These are phyloP conservation scores for Drosophila sproati DNA, from an alignment of 1,140 invertebrate genomes.

Conservation along the genomic window DNA sequence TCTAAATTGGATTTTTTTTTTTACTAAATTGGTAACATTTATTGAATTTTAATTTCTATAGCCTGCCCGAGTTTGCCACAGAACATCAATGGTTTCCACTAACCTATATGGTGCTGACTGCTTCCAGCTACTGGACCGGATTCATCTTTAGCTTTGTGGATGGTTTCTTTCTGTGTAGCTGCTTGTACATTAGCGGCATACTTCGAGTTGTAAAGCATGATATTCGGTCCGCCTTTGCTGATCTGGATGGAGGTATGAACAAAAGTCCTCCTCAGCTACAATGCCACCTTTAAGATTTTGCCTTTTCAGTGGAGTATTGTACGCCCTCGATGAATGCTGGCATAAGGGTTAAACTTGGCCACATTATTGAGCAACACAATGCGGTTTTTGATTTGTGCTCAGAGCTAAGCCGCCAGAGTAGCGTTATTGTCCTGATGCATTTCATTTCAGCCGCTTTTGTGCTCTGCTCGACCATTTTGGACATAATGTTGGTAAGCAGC, in stretches of 20 bases:
- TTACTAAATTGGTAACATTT: too few relatives aligned
- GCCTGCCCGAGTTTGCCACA: constrained; percentile 58
- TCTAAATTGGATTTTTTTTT: neutral
- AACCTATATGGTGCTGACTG: constrained; percentile 65
- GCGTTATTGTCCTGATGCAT: constrained; percentile 82
- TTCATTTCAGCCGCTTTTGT: constrained; percentile 80
- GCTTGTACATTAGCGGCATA: constrained; percentile 70
- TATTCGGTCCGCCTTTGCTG: constrained; percentile 63
- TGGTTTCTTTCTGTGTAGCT: constrained; percentile 77
- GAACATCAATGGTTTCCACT: constrained; percentile 53
- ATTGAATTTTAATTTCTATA: constrained; percentile 3
- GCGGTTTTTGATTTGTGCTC: constrained; percentile 80
- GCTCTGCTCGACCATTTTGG: constrained; percentile 77
- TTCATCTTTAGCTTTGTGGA: constrained; percentile 74
- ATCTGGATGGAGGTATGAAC: constrained; percentile 60
- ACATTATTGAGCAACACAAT: constrained; percentile 73
- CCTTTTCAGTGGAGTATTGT: constrained; percentile 38
- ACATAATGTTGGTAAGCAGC: constrained; percentile 77
- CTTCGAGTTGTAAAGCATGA: constrained; percentile 74
- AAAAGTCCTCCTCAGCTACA: neutral
- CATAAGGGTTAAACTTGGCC: constrained; percentile 43
- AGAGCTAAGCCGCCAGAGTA: constrained; percentile 70
- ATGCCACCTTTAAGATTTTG: neutral
- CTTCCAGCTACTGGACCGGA: constrained; percentile 73
- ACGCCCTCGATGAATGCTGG: constrained; percentile 47